Conservation (phyloP, 2,113 vertebrate species). For the Serinus canaria region DNA sequence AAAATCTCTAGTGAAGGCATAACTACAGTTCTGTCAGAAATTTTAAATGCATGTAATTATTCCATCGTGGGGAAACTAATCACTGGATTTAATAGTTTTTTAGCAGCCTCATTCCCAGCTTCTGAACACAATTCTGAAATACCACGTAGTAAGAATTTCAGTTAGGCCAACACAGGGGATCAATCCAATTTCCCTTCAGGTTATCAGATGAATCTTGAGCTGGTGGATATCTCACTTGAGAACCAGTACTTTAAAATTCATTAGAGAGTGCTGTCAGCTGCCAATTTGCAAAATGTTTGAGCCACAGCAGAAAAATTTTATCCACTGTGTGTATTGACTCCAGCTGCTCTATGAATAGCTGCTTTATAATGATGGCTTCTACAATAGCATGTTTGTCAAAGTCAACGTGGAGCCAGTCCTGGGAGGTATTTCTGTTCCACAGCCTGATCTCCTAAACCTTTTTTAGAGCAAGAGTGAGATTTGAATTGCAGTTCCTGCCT, state of each 20-base stretch:
- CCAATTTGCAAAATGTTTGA: slow-evolving; percentile 23
- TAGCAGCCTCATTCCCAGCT: slow-evolving; percentile 33
- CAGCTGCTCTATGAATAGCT: slow-evolving; percentile 43
- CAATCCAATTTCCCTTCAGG: not conserved
- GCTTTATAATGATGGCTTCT: slow-evolving; percentile 7
- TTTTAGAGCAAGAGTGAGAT: slow-evolving; percentile 55
- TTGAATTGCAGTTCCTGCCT: slow-evolving; percentile 55
- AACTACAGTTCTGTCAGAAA: slow-evolving; percentile 21
- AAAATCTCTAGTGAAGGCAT: not conserved
- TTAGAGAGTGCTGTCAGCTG: slow-evolving; percentile 8
- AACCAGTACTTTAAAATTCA: slow-evolving; percentile 18
- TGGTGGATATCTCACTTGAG: slow-evolving; percentile 17
- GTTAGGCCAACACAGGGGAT: not conserved
- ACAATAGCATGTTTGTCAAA: slow-evolving; percentile 27
- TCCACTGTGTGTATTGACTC: not conserved
- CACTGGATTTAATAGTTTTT: not conserved
- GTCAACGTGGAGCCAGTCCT: slow-evolving; percentile 29
- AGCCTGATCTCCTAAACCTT: slow-evolving; percentile 41
- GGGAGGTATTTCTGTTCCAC: slow-evolving; percentile 44
- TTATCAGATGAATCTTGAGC: slow-evolving; percentile 14
- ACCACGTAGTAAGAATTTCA: not conserved
- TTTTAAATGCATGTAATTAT: slow-evolving; percentile 12
- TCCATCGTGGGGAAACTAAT: slow-evolving; percentile 4
- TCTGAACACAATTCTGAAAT: not conserved
- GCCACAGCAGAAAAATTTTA: not conserved